phyloP scores from a whole-genome alignment of 1,140 invertebrate genomes.

The Lepidostoma basale region DNA sequence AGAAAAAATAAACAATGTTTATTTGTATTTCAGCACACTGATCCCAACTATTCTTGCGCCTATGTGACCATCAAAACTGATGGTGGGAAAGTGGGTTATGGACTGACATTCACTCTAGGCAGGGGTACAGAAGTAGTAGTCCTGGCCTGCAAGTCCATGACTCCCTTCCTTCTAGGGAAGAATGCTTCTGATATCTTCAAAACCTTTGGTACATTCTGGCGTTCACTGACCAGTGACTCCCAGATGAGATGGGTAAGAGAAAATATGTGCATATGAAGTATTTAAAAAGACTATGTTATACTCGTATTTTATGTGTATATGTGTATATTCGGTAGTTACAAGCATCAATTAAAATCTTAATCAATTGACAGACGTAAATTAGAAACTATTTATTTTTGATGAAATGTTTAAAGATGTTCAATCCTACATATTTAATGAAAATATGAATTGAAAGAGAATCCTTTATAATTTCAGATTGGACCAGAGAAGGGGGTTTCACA shows the following conservation, averaged over 20 bases:
- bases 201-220: conserved; percentile 81
- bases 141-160: conserved; percentile 73
- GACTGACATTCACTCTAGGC: conserved; percentile 81
- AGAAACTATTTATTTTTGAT: too few relatives aligned
- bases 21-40: conserved; percentile 70
- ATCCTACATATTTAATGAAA: too few relatives aligned
- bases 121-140: conserved; percentile 87
- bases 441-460: too few relatives aligned
- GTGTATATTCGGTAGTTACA: too few relatives aligned
- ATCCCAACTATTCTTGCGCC: conserved; percentile 90
- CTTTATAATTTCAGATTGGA: conserved; percentile 70
- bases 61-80: conserved; percentile 79
- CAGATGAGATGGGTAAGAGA: conserved; percentile 89
- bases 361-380: too few relatives aligned
- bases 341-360: too few relatives aligned
- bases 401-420: too few relatives aligned
- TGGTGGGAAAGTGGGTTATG: conserved; percentile 71
- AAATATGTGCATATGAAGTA: too few relatives aligned
- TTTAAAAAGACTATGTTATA: too few relatives aligned
- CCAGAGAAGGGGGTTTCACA: conserved; percentile 92
- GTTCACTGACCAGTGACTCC: conserved; percentile 81
- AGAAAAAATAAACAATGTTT: conserved; percentile 23
- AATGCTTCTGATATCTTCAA: conserved; percentile 72
- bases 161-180: conserved; percentile 69
- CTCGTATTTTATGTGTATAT: too few relatives aligned